Evolutionary conservation across 1,140 invertebrate species (phyloP).

Genomic region (Leptoteleia sp.): DNA sequence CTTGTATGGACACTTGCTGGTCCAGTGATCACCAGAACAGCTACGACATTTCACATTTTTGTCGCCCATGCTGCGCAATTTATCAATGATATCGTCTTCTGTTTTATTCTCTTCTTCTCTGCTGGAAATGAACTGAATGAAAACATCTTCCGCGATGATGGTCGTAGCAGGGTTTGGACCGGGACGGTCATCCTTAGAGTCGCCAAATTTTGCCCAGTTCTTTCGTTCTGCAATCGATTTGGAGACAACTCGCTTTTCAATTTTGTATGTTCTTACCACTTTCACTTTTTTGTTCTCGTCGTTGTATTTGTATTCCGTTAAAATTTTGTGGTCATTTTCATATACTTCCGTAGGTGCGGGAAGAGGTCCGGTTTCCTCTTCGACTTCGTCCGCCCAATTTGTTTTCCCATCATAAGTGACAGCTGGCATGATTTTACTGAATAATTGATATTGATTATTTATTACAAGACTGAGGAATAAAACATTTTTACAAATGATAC

Average conservation of each 20-base stretch:
- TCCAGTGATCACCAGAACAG: conserved; percentile 98
- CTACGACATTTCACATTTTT: conserved; percentile 95
- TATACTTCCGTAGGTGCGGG: conserved; percentile 90
- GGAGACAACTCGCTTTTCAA: conserved; percentile 94
- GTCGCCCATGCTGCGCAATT: conserved; percentile 85
- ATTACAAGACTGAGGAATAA: too few relatives aligned
- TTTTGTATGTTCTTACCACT: conserved; percentile 93
- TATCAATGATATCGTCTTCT: conserved; percentile 92
- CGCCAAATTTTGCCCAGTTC: conserved; percentile 97
- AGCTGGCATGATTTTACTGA: conserved; percentile 82
- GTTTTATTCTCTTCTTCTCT: conserved; percentile 92
- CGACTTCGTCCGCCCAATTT: conserved; percentile 96
- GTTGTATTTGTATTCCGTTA: conserved; percentile 96
- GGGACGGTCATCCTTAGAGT: conserved; percentile 92
- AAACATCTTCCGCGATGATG: conserved; percentile 96
- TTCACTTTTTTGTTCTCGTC: conserved; percentile 94
- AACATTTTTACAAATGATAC: too few relatives aligned
- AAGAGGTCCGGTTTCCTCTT: conserved; percentile 87
- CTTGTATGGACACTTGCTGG: conserved; percentile 97
- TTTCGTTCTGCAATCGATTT: conserved; percentile 96
- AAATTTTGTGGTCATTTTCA: conserved; percentile 93
- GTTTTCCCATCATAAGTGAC: conserved; percentile 88
- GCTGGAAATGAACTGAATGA: conserved; percentile 94
- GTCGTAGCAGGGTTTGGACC: conserved; percentile 98
- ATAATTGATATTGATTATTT: too few relatives aligned